Evolutionary conservation across 2,797 vertebrate genomes (phyloP), one percentile per base, ranked within the genome.

Genomic region (Hozukius guyotensis): DNA sequence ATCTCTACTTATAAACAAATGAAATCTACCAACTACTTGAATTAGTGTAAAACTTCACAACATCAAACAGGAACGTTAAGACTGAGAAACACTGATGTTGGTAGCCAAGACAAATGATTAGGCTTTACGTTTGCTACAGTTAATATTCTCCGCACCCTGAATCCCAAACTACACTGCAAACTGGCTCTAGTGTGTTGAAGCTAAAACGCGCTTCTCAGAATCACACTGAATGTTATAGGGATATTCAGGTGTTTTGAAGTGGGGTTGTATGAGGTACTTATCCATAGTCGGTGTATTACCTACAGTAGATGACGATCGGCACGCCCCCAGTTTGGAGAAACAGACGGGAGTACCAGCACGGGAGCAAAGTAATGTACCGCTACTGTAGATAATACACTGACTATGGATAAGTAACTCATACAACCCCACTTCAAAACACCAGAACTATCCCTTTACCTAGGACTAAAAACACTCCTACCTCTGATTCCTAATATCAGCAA

Each of bases 161-260:
- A 80, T 64, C 52, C 91, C 88, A 92, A 92, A 93, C 91, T 91
- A 81, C 76, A 91, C 88, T 91, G 92, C 91, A 92, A 93, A 92
- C 81, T 42, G 69, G 9, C 10, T 56, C 8, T 36, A 1, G 2
- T n/a, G 67, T 2, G 9, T 25, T 4, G 0, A 65, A 62, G 29
- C 1, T 12, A 22, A 12, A 67, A 7, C 36, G 16, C 6, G 52
- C 1, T 1, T 42, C 42, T 38, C 20, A 52, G 14, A 34, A 1
- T 20, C 11, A 18, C 7, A 5, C 59, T 2, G 24, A 42, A 20
- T 31, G 8, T 31, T 2, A 31, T 7, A 31, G 29, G 29, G 29
- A 31, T 46, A 18, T 46, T 46, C 1, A 6, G 42, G 42, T 18
- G 42, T 46, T 46, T 46, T 18, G 1, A 46, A 18, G 42, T 46